Percentiles rank a stretch among this genome's conserved stretches.
Evolutionary conservation across 2,113 vertebrate species (phyloP).

Genomic region (Solenodon paradoxus): DNA sequence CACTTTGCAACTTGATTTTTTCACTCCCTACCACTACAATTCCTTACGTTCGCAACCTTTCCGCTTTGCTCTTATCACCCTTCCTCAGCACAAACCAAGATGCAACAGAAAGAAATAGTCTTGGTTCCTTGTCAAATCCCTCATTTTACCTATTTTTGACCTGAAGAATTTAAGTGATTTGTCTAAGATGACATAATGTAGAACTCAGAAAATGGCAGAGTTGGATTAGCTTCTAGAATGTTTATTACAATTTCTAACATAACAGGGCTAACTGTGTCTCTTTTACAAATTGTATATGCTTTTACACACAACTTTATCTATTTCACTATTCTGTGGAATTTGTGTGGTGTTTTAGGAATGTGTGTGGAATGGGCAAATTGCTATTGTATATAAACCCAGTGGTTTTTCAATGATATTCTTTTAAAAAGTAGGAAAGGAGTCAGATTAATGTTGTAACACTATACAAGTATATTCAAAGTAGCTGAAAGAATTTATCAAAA

Average conservation of each 20-base stretch:
- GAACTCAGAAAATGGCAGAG: not conserved
- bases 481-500: constrained; percentile 27
- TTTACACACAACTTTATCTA: not conserved
- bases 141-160: not conserved
- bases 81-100: not conserved
- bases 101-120: not conserved
- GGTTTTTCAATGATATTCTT: not conserved
- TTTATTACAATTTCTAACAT: not conserved
- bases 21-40: not conserved
- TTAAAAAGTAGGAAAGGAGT: not conserved
- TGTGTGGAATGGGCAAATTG: not conserved
- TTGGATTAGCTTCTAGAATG: not conserved
- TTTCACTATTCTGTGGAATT: not conserved
- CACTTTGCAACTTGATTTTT: not conserved
- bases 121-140: not conserved
- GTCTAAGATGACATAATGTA: not conserved
- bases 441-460: not conserved
- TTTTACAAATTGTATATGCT: not conserved
- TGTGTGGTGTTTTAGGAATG: not conserved
- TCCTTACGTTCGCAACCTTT: not conserved
- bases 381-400: not conserved
- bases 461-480: not conserved
- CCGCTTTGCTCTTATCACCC: too few relatives aligned
- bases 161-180: not conserved
- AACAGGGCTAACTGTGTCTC: not conserved